These are phyloP conservation scores for Catocala sponsa DNA, from an alignment of 2,888 invertebrate genomes.

Conservation along the genomic window DNA sequence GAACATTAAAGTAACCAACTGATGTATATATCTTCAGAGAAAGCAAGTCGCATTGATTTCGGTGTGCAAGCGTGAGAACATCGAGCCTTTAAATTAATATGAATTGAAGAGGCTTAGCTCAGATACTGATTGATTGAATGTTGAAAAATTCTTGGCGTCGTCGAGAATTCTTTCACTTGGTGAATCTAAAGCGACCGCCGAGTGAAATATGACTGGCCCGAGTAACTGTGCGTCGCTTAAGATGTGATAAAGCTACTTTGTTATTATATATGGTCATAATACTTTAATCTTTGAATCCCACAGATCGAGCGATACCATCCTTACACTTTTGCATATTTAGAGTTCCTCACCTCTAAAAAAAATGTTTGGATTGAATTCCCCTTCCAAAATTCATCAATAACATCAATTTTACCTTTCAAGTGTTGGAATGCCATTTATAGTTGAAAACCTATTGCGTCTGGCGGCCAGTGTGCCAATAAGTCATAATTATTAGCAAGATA, in stretches of 20 bases:
- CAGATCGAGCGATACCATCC: background rate
- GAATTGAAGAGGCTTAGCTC: conserved; percentile 22
- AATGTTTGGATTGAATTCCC: too few relatives aligned
- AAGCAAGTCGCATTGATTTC: conserved; percentile 1
- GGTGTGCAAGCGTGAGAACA: conserved; percentile 3
- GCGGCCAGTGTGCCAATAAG: too few relatives aligned
- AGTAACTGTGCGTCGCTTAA: conserved; percentile 6
- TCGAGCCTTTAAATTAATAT: conserved; percentile 28
- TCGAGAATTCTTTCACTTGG: background rate
- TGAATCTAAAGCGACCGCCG: conserved; percentile 6
- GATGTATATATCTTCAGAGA: background rate
- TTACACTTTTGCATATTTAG: background rate
- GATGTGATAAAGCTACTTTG: background rate
- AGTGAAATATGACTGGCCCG: conserved; percentile 10
- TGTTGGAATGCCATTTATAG: too few relatives aligned
- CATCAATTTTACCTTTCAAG: too few relatives aligned
- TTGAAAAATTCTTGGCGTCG: conserved; percentile 3
- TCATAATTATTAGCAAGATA: too few relatives aligned
- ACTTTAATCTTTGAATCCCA: conserved; percentile 5
- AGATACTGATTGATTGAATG: conserved; percentile 14
- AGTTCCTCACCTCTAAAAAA: too few relatives aligned
- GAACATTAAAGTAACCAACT: background rate
- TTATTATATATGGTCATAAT: conserved; percentile 1
- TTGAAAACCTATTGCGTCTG: too few relatives aligned
- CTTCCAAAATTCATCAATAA: too few relatives aligned